These are phyloP conservation scores for Eptesicus fuscus DNA, from an alignment of 2,113 vertebrate genomes.

Conservation along the genomic window DNA sequence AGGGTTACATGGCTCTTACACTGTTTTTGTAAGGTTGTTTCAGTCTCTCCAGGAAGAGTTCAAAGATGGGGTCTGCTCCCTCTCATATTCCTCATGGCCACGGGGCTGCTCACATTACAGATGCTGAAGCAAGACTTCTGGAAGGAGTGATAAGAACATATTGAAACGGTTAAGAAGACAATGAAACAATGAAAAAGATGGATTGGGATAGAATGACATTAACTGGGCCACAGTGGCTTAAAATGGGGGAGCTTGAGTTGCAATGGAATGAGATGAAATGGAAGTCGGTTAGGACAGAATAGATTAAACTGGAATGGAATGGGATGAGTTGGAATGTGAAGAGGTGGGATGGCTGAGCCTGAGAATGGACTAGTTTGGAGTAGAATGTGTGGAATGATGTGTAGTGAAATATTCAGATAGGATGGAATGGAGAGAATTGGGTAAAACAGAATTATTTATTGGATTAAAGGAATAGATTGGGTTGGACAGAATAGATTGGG, in stretches of 20 bases:
- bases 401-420: neutral
- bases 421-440: neutral
- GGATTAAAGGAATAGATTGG: neutral
- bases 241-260: neutral
- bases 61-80: neutral
- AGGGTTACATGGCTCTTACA: neutral
- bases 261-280: neutral
- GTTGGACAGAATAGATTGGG: neutral
- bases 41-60: neutral
- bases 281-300: neutral
- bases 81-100: neutral
- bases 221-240: neutral
- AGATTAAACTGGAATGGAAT: neutral
- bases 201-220: neutral
- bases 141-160: neutral
- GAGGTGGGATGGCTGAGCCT: no score
- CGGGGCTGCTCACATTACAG: rapidly evolving
- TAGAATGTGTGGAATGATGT: neutral
- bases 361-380: neutral
- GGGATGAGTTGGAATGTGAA: neutral
- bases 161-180: neutral
- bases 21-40: neutral
- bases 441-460: neutral
- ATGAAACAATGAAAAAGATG: neutral
- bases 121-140: neutral